Percentiles rank a stretch among this genome's conserved stretches.
These are phyloP conservation scores for Malacoraja senta DNA, from an alignment of 2,797 vertebrate species.

Conservation along the genomic window DNA sequence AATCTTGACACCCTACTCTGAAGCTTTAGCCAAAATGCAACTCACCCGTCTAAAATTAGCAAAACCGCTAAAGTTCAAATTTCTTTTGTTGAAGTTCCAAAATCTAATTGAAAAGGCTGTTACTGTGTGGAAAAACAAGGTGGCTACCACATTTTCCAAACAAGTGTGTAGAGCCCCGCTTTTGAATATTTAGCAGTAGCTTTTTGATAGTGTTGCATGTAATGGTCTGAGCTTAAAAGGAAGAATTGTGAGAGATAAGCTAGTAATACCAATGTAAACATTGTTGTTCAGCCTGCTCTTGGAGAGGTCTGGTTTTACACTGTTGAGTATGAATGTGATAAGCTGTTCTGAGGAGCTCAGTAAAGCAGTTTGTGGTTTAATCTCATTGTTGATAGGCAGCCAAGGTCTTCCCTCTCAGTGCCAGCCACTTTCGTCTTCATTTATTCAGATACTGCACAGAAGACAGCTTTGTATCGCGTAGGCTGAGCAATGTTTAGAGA, in stretches of 20 bases:
- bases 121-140: background rate
- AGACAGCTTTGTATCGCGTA: conserved; percentile 34
- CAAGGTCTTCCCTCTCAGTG: conserved; percentile 39
- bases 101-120: background rate
- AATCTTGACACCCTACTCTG: background rate
- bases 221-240: conserved; percentile 15
- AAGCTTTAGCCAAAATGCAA: background rate
- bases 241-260: conserved; percentile 33
- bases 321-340: conserved; percentile 36
- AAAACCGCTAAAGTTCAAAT: conserved; percentile 18
- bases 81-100: background rate
- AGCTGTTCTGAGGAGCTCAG: conserved; percentile 28
- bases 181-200: conserved; percentile 34
- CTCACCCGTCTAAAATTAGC: conserved; percentile 6
- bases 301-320: conserved; percentile 28
- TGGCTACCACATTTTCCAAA: background rate
- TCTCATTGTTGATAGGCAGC: conserved; percentile 39
- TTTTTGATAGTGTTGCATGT: conserved; percentile 5
- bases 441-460: conserved; percentile 37
- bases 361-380: conserved; percentile 31
- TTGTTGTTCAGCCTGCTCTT: conserved; percentile 18
- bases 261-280: conserved; percentile 37
- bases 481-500: conserved; percentile 25
- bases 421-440: conserved; percentile 33
- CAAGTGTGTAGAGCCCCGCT: conserved; percentile 5